Base-by-base conservation (phyloP, 1,140 invertebrate genomes). In the Pseudachorutes palmiensis region DNA sequence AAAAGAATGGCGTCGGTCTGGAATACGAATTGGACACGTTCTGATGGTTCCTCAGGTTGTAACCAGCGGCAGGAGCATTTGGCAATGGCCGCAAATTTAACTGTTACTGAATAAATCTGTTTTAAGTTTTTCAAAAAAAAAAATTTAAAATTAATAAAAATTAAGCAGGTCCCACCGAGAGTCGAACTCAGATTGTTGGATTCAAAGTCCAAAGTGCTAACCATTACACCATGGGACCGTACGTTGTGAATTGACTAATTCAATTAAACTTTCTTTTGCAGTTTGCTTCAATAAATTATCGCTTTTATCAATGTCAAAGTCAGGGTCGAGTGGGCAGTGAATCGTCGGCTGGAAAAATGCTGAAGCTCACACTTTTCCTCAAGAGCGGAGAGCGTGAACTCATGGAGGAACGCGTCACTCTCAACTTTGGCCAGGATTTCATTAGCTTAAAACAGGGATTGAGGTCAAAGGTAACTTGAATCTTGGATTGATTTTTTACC, bases 141-240 rank as follows among this genome's bases (percentile, higher is more conserved):
- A 55, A 55, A 55, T 16, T 5, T 14, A 22, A 5, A 14, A 55
- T n/a, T 41, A 64, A 64, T n/a, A 51, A 64, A 64, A 26, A 26
- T 29, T 12, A n/a, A 64, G 12, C 12, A 81, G 80, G 79, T 80
- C 73, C 78, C 77, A 79, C 79, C 79, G 81, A 82, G 80, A 82
- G 77, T 82, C 79, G 81, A 82, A 82, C 81, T 81, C 80, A 78
- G 79, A 83, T 84, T 81, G 81, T 82, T 82, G 82, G 83, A 84
- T 83, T 84, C 81, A 84, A 78, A 84, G 81, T 83, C 81, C 82
- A 82, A 80, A 83, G 81, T 84, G 82, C 81, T 84, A 83, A 82
- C 82, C 82, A 81, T 83, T 84, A 83, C 69, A 70, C 69, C 62
- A 70, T 68, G 59, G 62, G 51, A 65, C 69, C 69, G 33, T 14